Evolutionary conservation across 2,888 invertebrate species (phyloP).

Genomic region (Morpho deidamia): DNA sequence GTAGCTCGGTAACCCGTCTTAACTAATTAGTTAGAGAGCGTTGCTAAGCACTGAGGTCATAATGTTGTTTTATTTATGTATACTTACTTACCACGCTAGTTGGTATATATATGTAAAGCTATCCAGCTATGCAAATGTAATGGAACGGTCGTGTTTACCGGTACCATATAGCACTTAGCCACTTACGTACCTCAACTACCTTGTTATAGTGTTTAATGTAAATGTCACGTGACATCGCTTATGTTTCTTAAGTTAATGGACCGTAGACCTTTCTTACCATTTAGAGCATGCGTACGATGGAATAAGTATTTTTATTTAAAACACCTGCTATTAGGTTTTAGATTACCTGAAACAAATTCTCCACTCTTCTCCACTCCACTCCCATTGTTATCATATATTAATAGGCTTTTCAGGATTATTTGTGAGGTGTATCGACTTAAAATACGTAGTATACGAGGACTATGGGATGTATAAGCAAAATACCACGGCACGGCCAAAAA

Average conservation of each 20-base stretch:
- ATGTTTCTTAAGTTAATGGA: slow-evolving; percentile 4
- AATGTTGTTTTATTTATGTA: too few species aligned
- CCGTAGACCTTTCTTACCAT: slow-evolving; percentile 1
- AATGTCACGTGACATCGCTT: slow-evolving; percentile 22
- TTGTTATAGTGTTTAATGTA: slow-evolving; percentile 11
- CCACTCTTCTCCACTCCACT: too few species aligned
- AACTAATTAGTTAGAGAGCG: too few species aligned
- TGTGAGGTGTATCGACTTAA: not conserved
- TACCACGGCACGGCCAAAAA: slow-evolving; percentile 7
- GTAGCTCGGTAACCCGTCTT: too few species aligned
- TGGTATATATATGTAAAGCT: too few species aligned
- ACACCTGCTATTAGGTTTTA: too few species aligned
- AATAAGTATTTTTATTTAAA: too few species aligned
- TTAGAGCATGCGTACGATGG: slow-evolving; percentile 3
- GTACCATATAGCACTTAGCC: slow-evolving; percentile 11
- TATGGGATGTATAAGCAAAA: not conserved
- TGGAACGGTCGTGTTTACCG: slow-evolving; percentile 14
- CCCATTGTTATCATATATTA: not conserved
- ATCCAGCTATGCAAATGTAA: slow-evolving; percentile 2
- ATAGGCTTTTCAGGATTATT: not conserved
- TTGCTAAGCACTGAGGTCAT: too few species aligned
- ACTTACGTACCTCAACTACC: slow-evolving; percentile 4
- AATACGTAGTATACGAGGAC: not conserved
- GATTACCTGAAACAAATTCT: too few species aligned
- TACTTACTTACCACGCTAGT: too few species aligned